Evolutionary conservation across 1,140 invertebrate genomes (phyloP), one percentile per base, ranked within the genome.

Genomic region (Eupristina koningsbergeri): DNA sequence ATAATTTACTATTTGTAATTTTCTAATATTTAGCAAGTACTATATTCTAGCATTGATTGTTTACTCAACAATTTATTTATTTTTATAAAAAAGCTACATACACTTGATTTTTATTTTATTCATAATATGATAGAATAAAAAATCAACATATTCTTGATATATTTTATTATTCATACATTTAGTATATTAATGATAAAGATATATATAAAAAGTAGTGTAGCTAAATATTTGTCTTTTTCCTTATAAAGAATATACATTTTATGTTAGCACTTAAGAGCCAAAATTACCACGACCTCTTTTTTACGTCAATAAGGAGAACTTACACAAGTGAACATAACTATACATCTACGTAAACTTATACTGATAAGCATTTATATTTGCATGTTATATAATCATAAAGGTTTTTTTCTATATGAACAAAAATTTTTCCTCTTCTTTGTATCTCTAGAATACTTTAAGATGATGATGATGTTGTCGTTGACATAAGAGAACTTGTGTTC

Each of bases 201-300:
- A 64, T 2, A 64, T 64, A 64, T n/a, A 15, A 64, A 64, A 50
- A 50, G 15, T 50, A 50, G 9, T 34, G 3, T 34, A 34, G 9
- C 29, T 31, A 8, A n/a, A 63, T 63, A 63, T 63, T 63, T 63
- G 58, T 64, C 13, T 11, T 13, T 11, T 26, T 71, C 9, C 3
- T 19, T 71, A 36, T 6, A 19, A 50, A 53, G 22, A n/a, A 11
- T 47, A 31, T 36, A 45, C n/a, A 58, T 19, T 76, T 58, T 76
- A 26, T 61, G 5, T 76, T 76, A 22, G 50, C 58, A 34, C 58
- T n/a, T 26, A 34, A 53, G 64, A 22, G 26, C 67, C n/a, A 34
- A 75, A 75, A 64, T 81, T 36, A 58, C 39, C 53, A 71, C 80
- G 69, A 81, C 80, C 80, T 63, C 50, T 47, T 67, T 82, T 47